Base-by-base conservation (phyloP, 2,797 vertebrate genomes). In the Brotula barbata region DNA sequence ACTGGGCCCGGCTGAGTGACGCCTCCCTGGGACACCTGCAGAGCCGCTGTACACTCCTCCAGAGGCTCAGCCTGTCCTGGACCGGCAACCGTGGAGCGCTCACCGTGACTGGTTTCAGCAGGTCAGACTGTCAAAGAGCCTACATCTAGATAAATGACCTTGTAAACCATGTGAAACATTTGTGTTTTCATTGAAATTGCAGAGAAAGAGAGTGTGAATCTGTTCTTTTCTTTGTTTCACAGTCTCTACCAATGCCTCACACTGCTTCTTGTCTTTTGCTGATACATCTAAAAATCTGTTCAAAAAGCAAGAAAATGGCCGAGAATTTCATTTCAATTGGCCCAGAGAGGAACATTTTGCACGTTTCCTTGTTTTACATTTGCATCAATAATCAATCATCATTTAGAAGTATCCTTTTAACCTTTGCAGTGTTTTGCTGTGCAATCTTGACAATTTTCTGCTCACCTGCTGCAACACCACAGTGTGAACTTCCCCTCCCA, bases 61-160 rank as follows among this genome's bases (percentile, higher is more conserved):
- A 98, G 85, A 95, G 95, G 91, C 93, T 99, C 87, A 97, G 96
- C 92, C 93, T 98, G 77, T 98, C 96, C 85, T 99, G 97, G 97
- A 97, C 95, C 22, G 97, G 97, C 80, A 98, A 94, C 88, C 93
- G 95, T 12, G 95, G 95, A 72, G 92, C 94, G 62, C 94, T 99
- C 84, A 95, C 95, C 70, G 85, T 93, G 77, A 82, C 87, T 41
- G 96, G 95, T 75, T 96, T 99, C 91, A 94, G 94, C 95, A 98
- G 96, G 97, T 99, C 81, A 92, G 92, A 88, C 71, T 63, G 62
- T 71, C 80, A 73, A 61, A 15, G 0, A 43, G 22, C 55, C 25
- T 19, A 50, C 48, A 75, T 52, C 25, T 52, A 20, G 28, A 69
- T 62, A 57, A 45, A 54, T 68, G 40, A 74, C 85, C 75, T 85